A percentile compares a stretch with the other conserved stretches of the same genome.
Conservation (phyloP, 2,797 vertebrate genomes). For the Sebastes variabilis region DNA sequence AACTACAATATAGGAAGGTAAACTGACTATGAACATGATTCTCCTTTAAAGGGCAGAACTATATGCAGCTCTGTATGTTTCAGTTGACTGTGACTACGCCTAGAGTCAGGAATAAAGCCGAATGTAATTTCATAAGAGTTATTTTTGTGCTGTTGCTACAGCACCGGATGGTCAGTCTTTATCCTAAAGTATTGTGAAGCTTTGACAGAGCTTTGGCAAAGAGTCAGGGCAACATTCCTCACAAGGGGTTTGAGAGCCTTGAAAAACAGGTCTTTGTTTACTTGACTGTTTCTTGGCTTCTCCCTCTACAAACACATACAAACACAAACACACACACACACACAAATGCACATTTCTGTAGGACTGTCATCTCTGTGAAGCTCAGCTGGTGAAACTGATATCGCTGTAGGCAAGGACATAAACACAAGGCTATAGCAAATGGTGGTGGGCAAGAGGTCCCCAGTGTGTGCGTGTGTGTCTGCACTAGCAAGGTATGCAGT, state of each 20-base stretch:
- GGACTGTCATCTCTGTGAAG: constrained; percentile 33
- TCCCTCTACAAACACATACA: constrained; percentile 9
- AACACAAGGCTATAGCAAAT: constrained; percentile 34
- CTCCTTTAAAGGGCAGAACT: background rate
- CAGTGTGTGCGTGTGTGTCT: background rate
- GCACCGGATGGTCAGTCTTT: constrained; percentile 37
- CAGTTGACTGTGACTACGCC: background rate
- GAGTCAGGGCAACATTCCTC: constrained; percentile 37
- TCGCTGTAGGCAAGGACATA: constrained; percentile 54
- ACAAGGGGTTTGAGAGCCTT: constrained; percentile 53
- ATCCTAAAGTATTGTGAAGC: constrained; percentile 34
- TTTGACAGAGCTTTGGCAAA: constrained; percentile 47
- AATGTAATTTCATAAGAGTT: background rate
- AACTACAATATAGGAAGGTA: background rate
- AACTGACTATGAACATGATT: background rate
- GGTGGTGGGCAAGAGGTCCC: constrained; percentile 14
- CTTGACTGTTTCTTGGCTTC: constrained; percentile 31
- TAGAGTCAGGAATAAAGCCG: background rate
- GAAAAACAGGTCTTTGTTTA: constrained; percentile 59
- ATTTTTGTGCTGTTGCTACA: constrained; percentile 4
- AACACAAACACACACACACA: background rate
- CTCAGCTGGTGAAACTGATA: constrained; percentile 49
- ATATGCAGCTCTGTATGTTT: background rate
- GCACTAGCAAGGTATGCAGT: background rate
- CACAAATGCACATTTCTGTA: constrained; percentile 29